A percentile compares a stretch with the other conserved stretches of the same genome.
These are phyloP conservation scores for Zaprionus taronus DNA, from an alignment of 1,140 invertebrate genomes.

Conservation along the genomic window DNA sequence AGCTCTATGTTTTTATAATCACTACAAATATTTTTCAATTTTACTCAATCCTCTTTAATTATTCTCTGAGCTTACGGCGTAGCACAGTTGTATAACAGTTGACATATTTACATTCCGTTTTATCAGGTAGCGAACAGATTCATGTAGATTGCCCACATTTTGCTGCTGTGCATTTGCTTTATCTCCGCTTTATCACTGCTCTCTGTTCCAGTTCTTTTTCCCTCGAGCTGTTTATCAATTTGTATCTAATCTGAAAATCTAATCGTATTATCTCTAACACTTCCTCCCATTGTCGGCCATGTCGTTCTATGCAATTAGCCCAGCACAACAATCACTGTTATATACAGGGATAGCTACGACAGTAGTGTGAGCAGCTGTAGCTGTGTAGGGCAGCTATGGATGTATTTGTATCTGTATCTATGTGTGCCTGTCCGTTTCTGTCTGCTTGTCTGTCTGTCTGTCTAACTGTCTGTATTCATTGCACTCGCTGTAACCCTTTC, in stretches of 20 bases:
- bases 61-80: background rate
- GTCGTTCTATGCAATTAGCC: conserved; percentile 15
- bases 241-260: conserved; percentile 68
- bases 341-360: background rate
- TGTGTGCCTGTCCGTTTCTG: background rate
- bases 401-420: conserved; percentile 6
- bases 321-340: conserved; percentile 1
- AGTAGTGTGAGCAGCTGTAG: background rate
- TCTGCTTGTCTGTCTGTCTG: background rate
- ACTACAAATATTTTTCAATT: no score
- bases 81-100: conserved; percentile 4
- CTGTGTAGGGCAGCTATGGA: background rate
- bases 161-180: background rate
- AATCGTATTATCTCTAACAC: conserved; percentile 55
- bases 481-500: conserved; percentile 58
- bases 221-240: conserved; percentile 47
- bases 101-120: background rate
- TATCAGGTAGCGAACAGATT: conserved; percentile 1
- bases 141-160: background rate
- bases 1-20: no score
- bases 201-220: background rate
- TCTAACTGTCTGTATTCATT: conserved; percentile 19
- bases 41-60: no score
- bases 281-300: conserved; percentile 17
- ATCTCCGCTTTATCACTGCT: conserved; percentile 5